Percentiles rank a stretch among this genome's conserved stretches.
Conservation (phyloP, 2,888 invertebrate genomes). For the Stegana nigrithorax region DNA sequence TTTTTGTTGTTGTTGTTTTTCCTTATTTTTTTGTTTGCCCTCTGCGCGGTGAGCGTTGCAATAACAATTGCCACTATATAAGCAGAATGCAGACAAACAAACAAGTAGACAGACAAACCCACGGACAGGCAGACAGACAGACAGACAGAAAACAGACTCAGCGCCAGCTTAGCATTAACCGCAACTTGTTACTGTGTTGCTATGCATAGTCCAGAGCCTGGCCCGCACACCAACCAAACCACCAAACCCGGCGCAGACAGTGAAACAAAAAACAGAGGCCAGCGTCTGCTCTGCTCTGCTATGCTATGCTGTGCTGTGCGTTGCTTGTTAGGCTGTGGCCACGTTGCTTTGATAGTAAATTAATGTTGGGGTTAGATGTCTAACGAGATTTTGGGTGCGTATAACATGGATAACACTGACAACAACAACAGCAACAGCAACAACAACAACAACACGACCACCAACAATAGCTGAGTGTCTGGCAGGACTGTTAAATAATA, state of each 20-base stretch:
- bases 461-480: background rate
- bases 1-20: constrained; percentile 17
- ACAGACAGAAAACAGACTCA: background rate
- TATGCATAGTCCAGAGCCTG: no score
- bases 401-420: constrained; percentile 23
- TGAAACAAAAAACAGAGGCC: constrained; percentile 32
- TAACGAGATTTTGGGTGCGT: constrained; percentile 37
- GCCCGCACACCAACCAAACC: no score
- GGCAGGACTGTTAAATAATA: constrained; percentile 39
- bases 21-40: constrained; percentile 32
- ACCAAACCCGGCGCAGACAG: no score
- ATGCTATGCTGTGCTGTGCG: no score
- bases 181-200: constrained; percentile 33
- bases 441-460: constrained; percentile 16
- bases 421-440: background rate
- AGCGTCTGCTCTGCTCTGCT: constrained; percentile 16
- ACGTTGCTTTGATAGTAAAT: constrained; percentile 41
- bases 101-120: background rate
- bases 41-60: background rate
- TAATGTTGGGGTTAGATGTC: constrained; percentile 36
- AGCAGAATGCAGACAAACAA: background rate
- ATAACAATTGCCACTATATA: constrained; percentile 1
- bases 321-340: constrained; percentile 11
- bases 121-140: background rate
- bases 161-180: constrained; percentile 39